These are phyloP conservation scores for Hippocampus barbouri DNA, from an alignment of 2,113 vertebrate genomes.

Conservation along the genomic window DNA sequence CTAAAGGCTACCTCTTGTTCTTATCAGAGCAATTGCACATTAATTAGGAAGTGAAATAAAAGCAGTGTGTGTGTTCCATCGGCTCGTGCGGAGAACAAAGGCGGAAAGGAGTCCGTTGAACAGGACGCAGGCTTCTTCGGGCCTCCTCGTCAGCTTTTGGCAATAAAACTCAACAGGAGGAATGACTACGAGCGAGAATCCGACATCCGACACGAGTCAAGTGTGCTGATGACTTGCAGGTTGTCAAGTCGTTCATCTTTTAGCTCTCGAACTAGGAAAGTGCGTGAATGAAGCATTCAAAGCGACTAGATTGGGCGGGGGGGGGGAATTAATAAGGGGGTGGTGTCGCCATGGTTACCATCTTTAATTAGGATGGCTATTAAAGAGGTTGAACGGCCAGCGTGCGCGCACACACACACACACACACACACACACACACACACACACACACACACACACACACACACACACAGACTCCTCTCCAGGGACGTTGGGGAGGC, in stretches of 20 bases:
- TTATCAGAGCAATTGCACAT: conserved; percentile 45
- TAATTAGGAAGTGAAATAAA: conserved; percentile 62
- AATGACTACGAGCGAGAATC: too few species aligned
- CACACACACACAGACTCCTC: conserved; percentile 22
- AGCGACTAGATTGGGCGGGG: conserved; percentile 30
- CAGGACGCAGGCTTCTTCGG: background rate
- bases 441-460: background rate
- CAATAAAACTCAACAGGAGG: too few species aligned
- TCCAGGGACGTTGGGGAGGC: conserved; percentile 21
- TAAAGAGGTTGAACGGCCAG: conserved; percentile 44
- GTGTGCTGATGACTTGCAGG: background rate
- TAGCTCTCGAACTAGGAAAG: background rate
- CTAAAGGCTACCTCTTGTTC: conserved; percentile 46
- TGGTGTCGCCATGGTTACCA: conserved; percentile 50
- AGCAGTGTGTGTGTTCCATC: conserved; percentile 2
- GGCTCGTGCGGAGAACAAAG: too few species aligned
- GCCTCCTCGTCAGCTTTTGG: background rate
- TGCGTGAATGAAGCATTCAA: conserved; percentile 6
- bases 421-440: background rate
- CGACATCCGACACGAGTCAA: too few species aligned
- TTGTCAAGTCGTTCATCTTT: background rate
- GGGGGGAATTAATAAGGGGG: conserved; percentile 18
- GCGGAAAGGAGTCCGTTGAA: too few species aligned
- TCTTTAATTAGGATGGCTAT: conserved; percentile 62
- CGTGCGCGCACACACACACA: conserved; percentile 6